Evolutionary conservation across 2,888 invertebrate species (phyloP), one percentile per base, ranked within the genome.

Genomic region (Allophyes oxyacanthae): DNA sequence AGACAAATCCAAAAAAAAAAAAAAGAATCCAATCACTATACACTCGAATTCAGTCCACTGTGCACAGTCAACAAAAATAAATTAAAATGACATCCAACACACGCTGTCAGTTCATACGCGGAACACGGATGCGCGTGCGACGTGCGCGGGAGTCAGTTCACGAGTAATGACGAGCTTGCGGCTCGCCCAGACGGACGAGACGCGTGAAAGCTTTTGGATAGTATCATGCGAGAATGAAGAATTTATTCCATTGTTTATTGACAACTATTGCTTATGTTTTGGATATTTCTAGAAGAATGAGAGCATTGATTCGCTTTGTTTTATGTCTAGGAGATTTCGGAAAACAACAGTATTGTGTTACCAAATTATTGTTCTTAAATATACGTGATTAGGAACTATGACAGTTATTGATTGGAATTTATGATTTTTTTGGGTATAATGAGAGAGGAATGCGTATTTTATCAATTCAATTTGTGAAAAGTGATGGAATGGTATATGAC

Each of bases 191-290:
- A 51, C 34, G 26, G 34, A 28, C 41, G 60, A 28, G 14, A n/a
- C 57, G 64, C 78, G 86, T 78, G 86, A 87, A 87, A 87, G 87
- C 87, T 83, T 77, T 61, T 33, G 71, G 66, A 77, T 32, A 50
- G 57, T 28, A 7, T 49, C 58, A 78, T 78, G 78, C 66, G 14
- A 66, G 40, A 66, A 32, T 33, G 37, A 48, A 61, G 25, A 58
- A 56, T 60, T 14, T 7, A 46, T 44, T 15, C 14, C 30, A 36
- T 48, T 64, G 33, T 44, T 14, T 11, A 43, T n/a, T 51, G 9
- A 2, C 6, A 1, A 43, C 9, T 13, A 13, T 13, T 13, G 13
- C 41, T 8, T 9, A 25, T 49, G 49, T 49, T 49, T 8, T 41
- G 0, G 32, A 51, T 37, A 13, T 25, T 32, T 13, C 13, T 14